Conservation (phyloP, 2,113 vertebrate genomes). For the Engraulis encrasicolus region DNA sequence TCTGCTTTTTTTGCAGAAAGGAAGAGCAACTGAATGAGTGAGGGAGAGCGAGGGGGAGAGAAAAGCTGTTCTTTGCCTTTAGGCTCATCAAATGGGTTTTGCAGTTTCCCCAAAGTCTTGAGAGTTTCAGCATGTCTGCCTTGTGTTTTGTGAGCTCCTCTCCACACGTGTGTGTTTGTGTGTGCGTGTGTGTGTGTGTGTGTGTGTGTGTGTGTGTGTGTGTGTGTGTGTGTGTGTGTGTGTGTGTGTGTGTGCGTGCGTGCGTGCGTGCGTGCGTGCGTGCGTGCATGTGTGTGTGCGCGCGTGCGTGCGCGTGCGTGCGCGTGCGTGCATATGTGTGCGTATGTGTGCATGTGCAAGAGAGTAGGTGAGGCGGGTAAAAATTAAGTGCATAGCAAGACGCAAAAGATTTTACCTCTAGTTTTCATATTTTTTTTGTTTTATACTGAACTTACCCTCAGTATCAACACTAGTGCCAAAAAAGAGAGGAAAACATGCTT, state of each 20-base stretch:
- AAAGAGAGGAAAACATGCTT: neutral
- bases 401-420: neutral
- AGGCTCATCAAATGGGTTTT: slow-evolving; percentile 75
- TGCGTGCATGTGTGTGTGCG: too few relatives aligned
- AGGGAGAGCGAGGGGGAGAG: slow-evolving; percentile 75
- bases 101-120: slow-evolving; percentile 66
- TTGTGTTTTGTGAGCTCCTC: slow-evolving; percentile 19
- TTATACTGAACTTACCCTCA: too few relatives aligned
- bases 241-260: too few relatives aligned
- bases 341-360: too few relatives aligned
- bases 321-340: too few relatives aligned
- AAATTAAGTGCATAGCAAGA: too few relatives aligned
- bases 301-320: too few relatives aligned
- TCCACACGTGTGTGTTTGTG: neutral
- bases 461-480: neutral
- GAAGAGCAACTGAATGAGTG: neutral
- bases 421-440: neutral
- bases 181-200: slow-evolving; percentile 36
- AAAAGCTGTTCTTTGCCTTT: slow-evolving; percentile 70
- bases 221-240: slow-evolving; percentile 45
- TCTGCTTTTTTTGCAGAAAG: slow-evolving; percentile 77
- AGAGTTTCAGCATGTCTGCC: slow-evolving; percentile 22
- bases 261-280: too few relatives aligned
- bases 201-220: neutral
- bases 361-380: too few relatives aligned